A percentile compares a stretch with the other conserved stretches of the same genome.
Evolutionary conservation across 2,113 vertebrate species (phyloP).

Genomic region (Nesoenas mayeri): DNA sequence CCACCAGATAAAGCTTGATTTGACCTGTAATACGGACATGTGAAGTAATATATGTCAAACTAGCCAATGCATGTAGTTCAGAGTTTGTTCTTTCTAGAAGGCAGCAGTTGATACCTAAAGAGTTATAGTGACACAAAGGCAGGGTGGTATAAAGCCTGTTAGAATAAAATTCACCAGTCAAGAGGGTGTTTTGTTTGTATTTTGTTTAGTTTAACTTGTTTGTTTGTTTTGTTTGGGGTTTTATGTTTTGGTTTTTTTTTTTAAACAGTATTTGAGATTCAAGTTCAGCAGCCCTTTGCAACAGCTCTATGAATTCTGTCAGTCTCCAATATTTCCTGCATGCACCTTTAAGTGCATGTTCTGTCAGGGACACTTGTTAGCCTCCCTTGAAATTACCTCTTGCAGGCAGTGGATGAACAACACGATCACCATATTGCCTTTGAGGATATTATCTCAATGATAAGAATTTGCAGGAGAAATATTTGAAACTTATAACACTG

Average conservation of each 20-base stretch:
- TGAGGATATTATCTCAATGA: background rate
- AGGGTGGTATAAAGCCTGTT: background rate
- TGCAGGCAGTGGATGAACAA: background rate
- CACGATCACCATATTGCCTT: background rate
- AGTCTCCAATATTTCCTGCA: background rate
- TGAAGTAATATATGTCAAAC: background rate
- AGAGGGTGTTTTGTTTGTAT: background rate
- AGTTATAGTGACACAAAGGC: background rate
- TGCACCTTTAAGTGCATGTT: background rate
- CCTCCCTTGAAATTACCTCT: background rate
- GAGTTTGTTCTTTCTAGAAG: accelerated
- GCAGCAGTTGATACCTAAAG: background rate
- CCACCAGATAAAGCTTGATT: background rate
- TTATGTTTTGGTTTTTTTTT: too few species aligned
- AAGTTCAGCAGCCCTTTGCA: background rate
- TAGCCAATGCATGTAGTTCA: accelerated
- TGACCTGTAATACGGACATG: background rate
- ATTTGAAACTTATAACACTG: background rate
- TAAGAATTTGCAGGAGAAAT: background rate
- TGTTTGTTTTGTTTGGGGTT: background rate
- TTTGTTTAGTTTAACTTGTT: background rate
- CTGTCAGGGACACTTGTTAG: background rate
- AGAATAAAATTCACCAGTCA: background rate
- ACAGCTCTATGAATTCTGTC: background rate
- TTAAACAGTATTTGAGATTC: background rate